These are phyloP conservation scores for Cercocebus atys DNA, from an alignment of 2,113 vertebrate genomes.

Conservation along the genomic window DNA sequence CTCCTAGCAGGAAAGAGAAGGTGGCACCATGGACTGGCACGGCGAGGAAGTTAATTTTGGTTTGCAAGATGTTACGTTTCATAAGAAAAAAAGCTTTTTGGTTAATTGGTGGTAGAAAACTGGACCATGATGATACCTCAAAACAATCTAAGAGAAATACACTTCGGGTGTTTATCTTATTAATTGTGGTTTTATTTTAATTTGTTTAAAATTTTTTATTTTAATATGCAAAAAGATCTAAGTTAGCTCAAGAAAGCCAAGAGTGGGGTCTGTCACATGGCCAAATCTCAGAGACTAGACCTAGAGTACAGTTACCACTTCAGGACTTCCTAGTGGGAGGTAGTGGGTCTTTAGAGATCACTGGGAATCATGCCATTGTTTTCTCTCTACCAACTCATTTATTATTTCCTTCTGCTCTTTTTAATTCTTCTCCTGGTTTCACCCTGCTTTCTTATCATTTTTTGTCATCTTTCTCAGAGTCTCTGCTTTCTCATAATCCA, in stretches of 20 bases:
- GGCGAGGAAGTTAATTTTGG: not conserved
- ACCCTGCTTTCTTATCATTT: not conserved
- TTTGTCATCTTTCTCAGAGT: not conserved
- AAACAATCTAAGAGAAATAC: not conserved
- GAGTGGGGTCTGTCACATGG: not conserved
- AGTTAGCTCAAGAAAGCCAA: not conserved
- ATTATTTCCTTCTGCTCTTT: not conserved
- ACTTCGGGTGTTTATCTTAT: not conserved
- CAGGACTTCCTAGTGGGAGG: not conserved
- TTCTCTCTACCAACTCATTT: not conserved
- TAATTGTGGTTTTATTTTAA: not conserved
- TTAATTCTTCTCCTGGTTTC: not conserved
- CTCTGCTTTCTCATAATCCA: not conserved
- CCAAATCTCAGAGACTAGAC: not conserved
- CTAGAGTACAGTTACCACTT: accelerated
- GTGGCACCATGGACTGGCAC: not conserved
- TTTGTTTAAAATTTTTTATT: not conserved
- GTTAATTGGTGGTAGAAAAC: not conserved
- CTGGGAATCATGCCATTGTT: not conserved
- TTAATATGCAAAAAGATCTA: not conserved
- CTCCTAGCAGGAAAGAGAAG: not conserved
- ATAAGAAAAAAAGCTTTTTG: not conserved
- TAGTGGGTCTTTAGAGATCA: not conserved
- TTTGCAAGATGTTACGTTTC: not conserved
- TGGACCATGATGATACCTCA: not conserved